These are phyloP conservation scores for Drosophila nr. fundita DNA, from an alignment of 2,888 invertebrate genomes.

Conservation along the genomic window DNA sequence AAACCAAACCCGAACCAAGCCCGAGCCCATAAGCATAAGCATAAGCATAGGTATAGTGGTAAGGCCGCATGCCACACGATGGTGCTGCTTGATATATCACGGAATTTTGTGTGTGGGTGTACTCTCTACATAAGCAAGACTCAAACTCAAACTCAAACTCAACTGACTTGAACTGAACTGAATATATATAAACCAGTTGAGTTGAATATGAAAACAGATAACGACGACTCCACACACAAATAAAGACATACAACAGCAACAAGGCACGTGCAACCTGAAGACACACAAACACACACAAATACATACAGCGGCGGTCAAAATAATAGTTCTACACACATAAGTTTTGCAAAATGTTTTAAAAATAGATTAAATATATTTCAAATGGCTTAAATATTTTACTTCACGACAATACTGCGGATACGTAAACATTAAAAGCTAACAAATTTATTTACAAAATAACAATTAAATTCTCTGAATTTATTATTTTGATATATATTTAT, in stretches of 20 bases:
- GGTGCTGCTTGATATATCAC: slow-evolving; percentile 76
- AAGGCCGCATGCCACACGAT: slow-evolving; percentile 64
- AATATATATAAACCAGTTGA: slow-evolving; percentile 78
- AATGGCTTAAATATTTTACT: not conserved
- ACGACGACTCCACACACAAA: slow-evolving; percentile 63
- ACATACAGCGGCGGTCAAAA: not conserved
- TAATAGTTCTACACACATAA: not conserved
- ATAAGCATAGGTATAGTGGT: slow-evolving; percentile 33
- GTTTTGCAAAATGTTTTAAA: not conserved
- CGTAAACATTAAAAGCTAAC: not conserved
- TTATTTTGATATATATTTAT: not conserved
- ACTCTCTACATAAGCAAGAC: slow-evolving; percentile 63
- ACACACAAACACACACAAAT: slow-evolving; percentile 25
- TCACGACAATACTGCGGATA: not conserved
- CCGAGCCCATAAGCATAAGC: slow-evolving; percentile 11
- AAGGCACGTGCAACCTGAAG: slow-evolving; percentile 62
- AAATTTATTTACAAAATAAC: not conserved
- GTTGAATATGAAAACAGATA: slow-evolving; percentile 79
- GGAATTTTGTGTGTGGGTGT: slow-evolving; percentile 81
- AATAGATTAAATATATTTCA: not conserved
- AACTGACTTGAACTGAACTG: slow-evolving; percentile 34
- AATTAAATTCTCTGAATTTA: not conserved
- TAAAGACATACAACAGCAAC: slow-evolving; percentile 73
- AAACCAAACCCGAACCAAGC: slow-evolving; percentile 6
- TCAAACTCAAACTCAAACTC: not conserved